phyloP scores from a whole-genome alignment of 1,140 invertebrate species.

The Cardiocondyla obscurior region DNA sequence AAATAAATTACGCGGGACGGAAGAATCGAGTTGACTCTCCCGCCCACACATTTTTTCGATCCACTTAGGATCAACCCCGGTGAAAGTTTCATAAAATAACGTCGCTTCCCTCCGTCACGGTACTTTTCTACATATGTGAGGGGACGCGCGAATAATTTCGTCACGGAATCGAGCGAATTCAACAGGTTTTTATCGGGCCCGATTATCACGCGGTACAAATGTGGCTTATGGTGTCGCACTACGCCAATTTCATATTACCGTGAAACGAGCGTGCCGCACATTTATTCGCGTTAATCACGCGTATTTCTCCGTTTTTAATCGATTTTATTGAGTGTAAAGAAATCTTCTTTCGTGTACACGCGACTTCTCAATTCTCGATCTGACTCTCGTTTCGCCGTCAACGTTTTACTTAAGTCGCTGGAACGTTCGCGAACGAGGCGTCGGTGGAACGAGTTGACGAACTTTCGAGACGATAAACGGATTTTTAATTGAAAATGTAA shows the following conservation, averaged over 20 bases:
- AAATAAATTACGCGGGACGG: neutral
- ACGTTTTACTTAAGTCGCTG: neutral
- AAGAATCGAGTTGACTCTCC: no score
- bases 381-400: neutral
- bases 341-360: no score
- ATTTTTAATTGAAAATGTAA: conserved; percentile 50
- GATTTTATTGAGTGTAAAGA: no score
- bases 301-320: no score
- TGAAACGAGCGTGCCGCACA: neutral
- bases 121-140: neutral
- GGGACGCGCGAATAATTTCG: neutral
- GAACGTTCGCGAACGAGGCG: neutral
- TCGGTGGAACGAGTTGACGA: conserved; percentile 24
- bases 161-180: conserved; percentile 27
- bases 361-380: neutral
- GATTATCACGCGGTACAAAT: conserved; percentile 46
- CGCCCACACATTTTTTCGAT: no score
- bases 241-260: conserved; percentile 15
- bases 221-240: conserved; percentile 33
- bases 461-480: conserved; percentile 12
- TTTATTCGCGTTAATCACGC: no score
- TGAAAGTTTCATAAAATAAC: neutral
- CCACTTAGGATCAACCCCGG: neutral
- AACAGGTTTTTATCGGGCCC: conserved; percentile 62
- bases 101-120: neutral